Percentiles rank a stretch among this genome's conserved stretches.
Conservation (phyloP, 2,888 invertebrate species). For the Sepiola atlantica region DNA sequence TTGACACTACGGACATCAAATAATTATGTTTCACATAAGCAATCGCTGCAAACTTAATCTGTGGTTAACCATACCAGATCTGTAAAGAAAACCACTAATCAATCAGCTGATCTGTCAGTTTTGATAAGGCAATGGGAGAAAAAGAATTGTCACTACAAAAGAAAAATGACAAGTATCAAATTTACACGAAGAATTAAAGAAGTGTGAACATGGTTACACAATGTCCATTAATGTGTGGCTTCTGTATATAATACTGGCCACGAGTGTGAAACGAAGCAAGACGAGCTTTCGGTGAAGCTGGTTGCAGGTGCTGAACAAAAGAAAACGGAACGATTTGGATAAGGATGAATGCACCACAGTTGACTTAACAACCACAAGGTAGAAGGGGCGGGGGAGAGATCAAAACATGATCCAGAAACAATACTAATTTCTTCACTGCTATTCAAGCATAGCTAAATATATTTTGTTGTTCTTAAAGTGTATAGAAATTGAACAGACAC, state of each 20-base stretch:
- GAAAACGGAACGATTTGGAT: background rate
- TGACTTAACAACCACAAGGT: constrained; percentile 32
- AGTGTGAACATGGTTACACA: background rate
- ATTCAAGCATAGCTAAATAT: background rate
- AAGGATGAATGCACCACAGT: background rate
- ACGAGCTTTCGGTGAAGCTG: background rate
- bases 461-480: background rate
- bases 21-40: too few relatives aligned
- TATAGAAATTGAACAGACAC: background rate
- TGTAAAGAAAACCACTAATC: background rate
- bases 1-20: too few relatives aligned
- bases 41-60: background rate
- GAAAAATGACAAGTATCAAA: constrained; percentile 19
- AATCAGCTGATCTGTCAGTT: background rate
- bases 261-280: background rate
- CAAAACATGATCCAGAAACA: constrained; percentile 16
- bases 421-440: constrained; percentile 11
- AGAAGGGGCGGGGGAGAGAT: background rate
- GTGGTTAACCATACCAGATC: background rate
- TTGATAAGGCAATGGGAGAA: background rate
- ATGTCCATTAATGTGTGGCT: background rate
- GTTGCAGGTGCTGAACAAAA: constrained; percentile 21
- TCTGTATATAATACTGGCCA: background rate
- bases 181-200: background rate
- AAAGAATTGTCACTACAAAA: background rate